Percentiles rank a stretch among this genome's conserved stretches.
phyloP scores from a whole-genome alignment of 2,888 invertebrate genomes.

The Caenorhabditis sp. region DNA sequence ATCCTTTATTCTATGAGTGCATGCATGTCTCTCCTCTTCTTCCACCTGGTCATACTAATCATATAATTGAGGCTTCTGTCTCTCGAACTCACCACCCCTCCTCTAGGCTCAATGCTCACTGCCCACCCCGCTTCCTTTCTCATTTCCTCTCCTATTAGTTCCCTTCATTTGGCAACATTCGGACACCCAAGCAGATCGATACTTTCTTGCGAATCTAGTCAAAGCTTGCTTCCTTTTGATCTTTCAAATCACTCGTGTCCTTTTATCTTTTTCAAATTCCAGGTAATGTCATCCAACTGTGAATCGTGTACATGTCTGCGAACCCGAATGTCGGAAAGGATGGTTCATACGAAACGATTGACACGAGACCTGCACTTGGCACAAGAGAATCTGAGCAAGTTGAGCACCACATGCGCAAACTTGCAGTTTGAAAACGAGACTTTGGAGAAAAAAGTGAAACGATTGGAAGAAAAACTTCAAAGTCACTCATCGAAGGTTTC shows the following conservation, averaged over 20 bases:
- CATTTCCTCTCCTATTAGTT: not conserved
- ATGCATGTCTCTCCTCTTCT: too few relatives aligned
- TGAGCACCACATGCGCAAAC: not conserved
- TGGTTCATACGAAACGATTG: not conserved
- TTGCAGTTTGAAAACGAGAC: not conserved
- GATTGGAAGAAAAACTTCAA: not conserved
- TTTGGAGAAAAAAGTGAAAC: not conserved
- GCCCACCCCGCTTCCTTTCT: not conserved
- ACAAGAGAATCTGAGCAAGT: not conserved
- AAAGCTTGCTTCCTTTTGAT: too few relatives aligned
- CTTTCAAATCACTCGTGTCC: not conserved
- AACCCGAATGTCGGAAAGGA: not conserved
- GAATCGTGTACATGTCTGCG: not conserved
- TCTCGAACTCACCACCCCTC: not conserved
- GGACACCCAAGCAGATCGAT: too few relatives aligned
- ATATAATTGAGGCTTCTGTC: conserved; percentile 13
- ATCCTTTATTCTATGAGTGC: not conserved
- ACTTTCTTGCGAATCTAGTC: too few relatives aligned
- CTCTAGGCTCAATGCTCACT: too few relatives aligned
- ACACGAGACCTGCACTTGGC: not conserved
- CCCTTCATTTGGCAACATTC: conserved; percentile 5
- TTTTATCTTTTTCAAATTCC: not conserved
- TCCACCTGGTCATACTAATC: conserved; percentile 18
- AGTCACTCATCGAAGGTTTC: not conserved
- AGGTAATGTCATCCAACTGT: not conserved